Evolutionary conservation across 2,888 invertebrate species (phyloP).

Genomic region (Andricus curvator): DNA sequence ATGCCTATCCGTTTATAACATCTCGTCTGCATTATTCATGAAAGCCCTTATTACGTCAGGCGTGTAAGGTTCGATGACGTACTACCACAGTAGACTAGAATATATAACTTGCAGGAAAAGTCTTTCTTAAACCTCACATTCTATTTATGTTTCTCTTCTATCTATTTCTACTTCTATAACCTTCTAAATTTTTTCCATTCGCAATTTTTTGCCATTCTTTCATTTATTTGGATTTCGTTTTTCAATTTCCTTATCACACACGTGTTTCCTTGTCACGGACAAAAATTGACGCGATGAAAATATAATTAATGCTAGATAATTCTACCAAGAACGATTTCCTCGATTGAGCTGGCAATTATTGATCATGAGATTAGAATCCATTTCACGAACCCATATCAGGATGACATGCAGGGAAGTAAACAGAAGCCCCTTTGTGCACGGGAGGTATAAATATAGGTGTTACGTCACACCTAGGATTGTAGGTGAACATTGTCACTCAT

Average conservation of each 20-base stretch:
- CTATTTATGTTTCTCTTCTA: neutral
- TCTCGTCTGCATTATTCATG: conserved; percentile 19
- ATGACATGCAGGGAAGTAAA: neutral
- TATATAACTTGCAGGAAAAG: conserved; percentile 12
- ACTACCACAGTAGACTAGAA: conserved; percentile 1
- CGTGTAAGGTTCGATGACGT: conserved; percentile 24
- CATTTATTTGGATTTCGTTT: neutral
- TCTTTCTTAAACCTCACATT: neutral
- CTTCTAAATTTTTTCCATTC: neutral
- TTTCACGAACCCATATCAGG: neutral
- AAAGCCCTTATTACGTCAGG: conserved; percentile 10
- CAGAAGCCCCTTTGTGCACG: neutral
- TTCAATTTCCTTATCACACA: neutral
- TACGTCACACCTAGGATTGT: neutral
- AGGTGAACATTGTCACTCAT: neutral
- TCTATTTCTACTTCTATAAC: neutral
- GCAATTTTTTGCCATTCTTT: neutral
- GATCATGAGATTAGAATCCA: conserved; percentile 4
- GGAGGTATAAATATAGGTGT: neutral
- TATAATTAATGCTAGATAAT: conserved; percentile 10
- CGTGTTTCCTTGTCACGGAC: neutral
- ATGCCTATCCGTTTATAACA: conserved; percentile 18
- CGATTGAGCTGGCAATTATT: conserved; percentile 1
- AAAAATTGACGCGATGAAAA: conserved; percentile 3
- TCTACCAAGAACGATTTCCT: neutral